A percentile compares a stretch with the other conserved stretches of the same genome.
These are phyloP conservation scores for Scotopteryx bipunctaria DNA, from an alignment of 2,888 invertebrate species.

Conservation along the genomic window DNA sequence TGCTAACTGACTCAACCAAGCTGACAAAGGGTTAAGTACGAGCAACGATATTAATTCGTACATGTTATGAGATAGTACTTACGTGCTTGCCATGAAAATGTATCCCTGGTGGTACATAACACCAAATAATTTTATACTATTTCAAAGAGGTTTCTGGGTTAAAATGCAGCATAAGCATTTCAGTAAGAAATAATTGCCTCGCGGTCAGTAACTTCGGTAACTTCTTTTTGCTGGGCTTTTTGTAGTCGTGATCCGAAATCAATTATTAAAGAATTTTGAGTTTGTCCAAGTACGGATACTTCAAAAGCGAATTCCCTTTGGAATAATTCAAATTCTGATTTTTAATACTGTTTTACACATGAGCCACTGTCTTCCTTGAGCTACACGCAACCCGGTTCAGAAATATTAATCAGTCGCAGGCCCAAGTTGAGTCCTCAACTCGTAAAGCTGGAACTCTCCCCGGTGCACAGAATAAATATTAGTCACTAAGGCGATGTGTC, in stretches of 20 bases:
- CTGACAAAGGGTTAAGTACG: conserved; percentile 5
- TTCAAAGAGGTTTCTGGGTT: no score
- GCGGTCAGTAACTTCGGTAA: no score
- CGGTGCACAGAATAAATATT: conserved; percentile 12
- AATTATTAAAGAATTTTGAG: no score
- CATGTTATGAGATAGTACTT: not conserved
- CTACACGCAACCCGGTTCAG: conserved; percentile 19
- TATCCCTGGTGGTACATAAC: no score
- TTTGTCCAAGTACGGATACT: no score
- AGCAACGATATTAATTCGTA: conserved; percentile 1
- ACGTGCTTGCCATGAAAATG: not conserved
- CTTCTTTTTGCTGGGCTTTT: no score
- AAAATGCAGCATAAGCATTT: no score
- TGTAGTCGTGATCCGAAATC: no score
- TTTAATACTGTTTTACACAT: not conserved
- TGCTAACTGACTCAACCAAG: not conserved
- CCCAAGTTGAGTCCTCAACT: conserved; percentile 28
- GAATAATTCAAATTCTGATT: no score
- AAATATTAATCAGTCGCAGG: conserved; percentile 34
- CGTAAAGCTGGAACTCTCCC: conserved; percentile 24
- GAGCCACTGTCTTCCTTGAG: conserved; percentile 5
- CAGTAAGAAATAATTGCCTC: no score
- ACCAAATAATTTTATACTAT: no score
- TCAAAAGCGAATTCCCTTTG: no score
- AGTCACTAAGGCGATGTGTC: conserved; percentile 21